These are phyloP conservation scores for Diabrotica balteata DNA, from an alignment of 2,888 invertebrate genomes.

Conservation along the genomic window DNA sequence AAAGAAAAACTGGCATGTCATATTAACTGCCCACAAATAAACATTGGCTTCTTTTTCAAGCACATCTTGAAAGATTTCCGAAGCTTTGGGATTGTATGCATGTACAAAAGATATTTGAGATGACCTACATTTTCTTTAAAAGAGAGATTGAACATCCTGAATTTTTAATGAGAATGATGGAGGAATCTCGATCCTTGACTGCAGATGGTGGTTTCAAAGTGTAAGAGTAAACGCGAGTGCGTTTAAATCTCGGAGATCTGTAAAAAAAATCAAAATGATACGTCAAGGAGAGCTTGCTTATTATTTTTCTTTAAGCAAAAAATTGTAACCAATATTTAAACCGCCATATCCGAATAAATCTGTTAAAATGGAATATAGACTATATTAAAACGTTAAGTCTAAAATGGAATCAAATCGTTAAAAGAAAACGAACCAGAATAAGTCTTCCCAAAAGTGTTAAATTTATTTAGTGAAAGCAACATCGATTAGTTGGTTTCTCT, in stretches of 20 bases:
- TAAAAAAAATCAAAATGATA: slow-evolving; percentile 63
- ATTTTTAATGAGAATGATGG: slow-evolving; percentile 60
- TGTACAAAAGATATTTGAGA: slow-evolving; percentile 63
- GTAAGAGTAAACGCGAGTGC: slow-evolving; percentile 62
- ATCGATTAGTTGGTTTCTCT: no score
- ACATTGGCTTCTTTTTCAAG: slow-evolving; percentile 63
- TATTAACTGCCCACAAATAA: slow-evolving; percentile 58
- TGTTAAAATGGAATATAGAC: no score
- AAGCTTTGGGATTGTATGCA: slow-evolving; percentile 61
- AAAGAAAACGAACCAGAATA: no score
- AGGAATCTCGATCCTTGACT: slow-evolving; percentile 57
- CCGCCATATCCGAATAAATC: slow-evolving; percentile 63
- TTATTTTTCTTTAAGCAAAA: slow-evolving; percentile 61
- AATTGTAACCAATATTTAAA: slow-evolving; percentile 62
- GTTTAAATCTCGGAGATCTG: slow-evolving; percentile 63
- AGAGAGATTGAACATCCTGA: slow-evolving; percentile 62
- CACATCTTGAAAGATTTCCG: slow-evolving; percentile 62
- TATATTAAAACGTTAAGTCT: no score
- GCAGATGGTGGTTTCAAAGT: slow-evolving; percentile 60
- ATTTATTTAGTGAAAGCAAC: no score
- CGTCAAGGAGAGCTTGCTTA: slow-evolving; percentile 63
- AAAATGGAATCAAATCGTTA: no score
- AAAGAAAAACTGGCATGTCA: slow-evolving; percentile 64
- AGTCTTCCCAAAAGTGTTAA: no score
- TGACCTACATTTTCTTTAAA: slow-evolving; percentile 62